Evolutionary conservation across 2,888 invertebrate genomes (phyloP), one percentile per base, ranked within the genome.

Genomic region (Nephrocerus scutellatus): DNA sequence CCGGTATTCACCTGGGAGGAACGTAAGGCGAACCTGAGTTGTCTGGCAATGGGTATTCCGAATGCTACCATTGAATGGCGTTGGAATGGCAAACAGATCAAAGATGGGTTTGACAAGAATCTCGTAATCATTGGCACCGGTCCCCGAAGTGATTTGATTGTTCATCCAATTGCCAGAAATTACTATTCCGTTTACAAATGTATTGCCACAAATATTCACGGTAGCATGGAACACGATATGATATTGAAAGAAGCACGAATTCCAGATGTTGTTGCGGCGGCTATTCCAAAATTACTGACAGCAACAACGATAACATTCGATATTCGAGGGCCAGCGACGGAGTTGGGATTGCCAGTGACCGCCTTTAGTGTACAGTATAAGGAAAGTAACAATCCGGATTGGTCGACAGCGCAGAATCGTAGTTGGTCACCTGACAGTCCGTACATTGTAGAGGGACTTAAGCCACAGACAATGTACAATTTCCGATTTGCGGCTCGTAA

Each of bases 1-100:
- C 84, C 86, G 1, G 76, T 81, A 1, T 90, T 84, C 79, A 84
- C 84, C 21, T 92, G 91, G 91, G 80, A 83, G 32, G 74, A 78
- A 25, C 76, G 76, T 52, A 80, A 82, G 2, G 86, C 84, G 3
- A 92, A 92, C 64, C 72, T 92, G 6, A 86, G 84, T 43, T 92
- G 92, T 60, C 73, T 86, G 30, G 89, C 90, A n/a, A 85, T 88
- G 66, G 77, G 80, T 59, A 76, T 92, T 55, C 92, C 92, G 4
- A 92, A 92, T 62, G 92, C 92, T 1, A 91, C 91, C 6, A 88
- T 92, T 52, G 79, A 80, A 58, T 92, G 91, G 91, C 77, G 76
- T 64, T 77, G 72, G 65, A 76, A 73, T 43, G 75, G 76, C 22
- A 60, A 67, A 30, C 73, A 73, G 43, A 60, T 78, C 18, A 67